phyloP scores from a whole-genome alignment of 2,888 invertebrate species.

The Eupithecia subumbrata region DNA sequence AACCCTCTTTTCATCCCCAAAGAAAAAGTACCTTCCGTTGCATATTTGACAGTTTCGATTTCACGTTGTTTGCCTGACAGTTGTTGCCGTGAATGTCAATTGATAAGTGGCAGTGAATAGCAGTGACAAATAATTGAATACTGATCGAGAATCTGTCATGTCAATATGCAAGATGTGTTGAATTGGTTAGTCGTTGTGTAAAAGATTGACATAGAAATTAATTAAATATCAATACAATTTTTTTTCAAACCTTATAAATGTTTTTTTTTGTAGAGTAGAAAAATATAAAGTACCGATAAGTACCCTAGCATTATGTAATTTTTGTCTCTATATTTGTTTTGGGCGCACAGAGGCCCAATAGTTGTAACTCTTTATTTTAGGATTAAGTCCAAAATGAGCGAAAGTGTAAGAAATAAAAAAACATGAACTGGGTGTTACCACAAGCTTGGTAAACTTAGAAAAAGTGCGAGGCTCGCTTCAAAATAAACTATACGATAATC shows the following conservation, averaged over 20 bases:
- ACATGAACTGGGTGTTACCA: constrained; percentile 7
- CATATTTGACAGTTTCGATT: constrained; percentile 45
- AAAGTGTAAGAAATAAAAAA: constrained; percentile 22
- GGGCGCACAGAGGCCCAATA: neutral
- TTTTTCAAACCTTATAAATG: too few species aligned
- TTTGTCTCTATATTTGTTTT: too few species aligned
- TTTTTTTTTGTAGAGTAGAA: too few species aligned
- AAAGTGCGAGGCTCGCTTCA: constrained; percentile 57
- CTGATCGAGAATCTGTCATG: constrained; percentile 31
- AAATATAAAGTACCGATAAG: too few species aligned
- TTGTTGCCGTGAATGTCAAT: constrained; percentile 1
- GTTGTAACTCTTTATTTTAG: neutral
- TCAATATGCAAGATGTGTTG: neutral
- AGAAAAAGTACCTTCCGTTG: constrained; percentile 35
- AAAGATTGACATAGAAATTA: neutral
- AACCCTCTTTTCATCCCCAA: constrained; percentile 33
- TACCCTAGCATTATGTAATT: too few species aligned
- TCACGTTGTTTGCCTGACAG: constrained; percentile 34
- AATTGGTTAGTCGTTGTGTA: neutral
- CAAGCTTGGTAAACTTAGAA: constrained; percentile 33
- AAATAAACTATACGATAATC: constrained; percentile 70
- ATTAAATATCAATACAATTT: neutral
- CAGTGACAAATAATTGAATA: constrained; percentile 28
- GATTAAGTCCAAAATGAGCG: neutral
- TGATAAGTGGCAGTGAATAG: constrained; percentile 6